Percentiles rank a stretch among this genome's conserved stretches.
These are phyloP conservation scores for Fregetta grallaria DNA, from an alignment of 2,113 vertebrate genomes.

Conservation along the genomic window DNA sequence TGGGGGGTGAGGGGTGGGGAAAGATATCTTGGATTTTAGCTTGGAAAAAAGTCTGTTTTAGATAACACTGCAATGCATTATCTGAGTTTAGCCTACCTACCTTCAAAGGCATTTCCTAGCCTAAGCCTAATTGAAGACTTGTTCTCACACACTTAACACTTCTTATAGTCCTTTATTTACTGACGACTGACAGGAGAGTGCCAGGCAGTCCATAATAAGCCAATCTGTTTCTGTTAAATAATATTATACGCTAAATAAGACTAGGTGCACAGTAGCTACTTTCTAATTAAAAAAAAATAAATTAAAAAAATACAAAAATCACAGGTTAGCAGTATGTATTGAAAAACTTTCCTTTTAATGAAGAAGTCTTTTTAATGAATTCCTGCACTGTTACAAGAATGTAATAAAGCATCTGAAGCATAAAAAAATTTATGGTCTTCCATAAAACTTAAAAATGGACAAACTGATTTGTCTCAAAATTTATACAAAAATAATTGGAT, in stretches of 20 bases:
- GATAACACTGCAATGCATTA: neutral
- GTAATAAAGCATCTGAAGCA: constrained; percentile 55
- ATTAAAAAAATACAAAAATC: neutral
- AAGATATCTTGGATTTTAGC: neutral
- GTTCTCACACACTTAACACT: neutral
- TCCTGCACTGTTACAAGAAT: constrained; percentile 31
- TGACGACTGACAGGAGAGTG: neutral
- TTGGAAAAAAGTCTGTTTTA: neutral
- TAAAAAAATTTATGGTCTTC: constrained; percentile 42
- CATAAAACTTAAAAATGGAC: constrained; percentile 55
- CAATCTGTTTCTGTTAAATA: neutral
- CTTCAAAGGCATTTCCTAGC: neutral
- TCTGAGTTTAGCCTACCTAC: neutral
- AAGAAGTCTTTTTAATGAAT: constrained; percentile 38
- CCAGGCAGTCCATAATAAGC: neutral
- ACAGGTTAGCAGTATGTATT: neutral
- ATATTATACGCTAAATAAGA: neutral
- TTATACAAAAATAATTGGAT: constrained; percentile 57
- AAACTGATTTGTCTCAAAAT: constrained; percentile 67
- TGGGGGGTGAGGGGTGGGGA: no score
- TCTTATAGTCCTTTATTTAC: neutral
- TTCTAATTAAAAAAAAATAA: neutral
- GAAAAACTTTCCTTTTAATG: neutral
- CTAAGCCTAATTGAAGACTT: neutral
- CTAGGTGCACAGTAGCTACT: neutral